Evolutionary conservation across 2,888 invertebrate species (phyloP).

Genomic region (Drosophila cracens): DNA sequence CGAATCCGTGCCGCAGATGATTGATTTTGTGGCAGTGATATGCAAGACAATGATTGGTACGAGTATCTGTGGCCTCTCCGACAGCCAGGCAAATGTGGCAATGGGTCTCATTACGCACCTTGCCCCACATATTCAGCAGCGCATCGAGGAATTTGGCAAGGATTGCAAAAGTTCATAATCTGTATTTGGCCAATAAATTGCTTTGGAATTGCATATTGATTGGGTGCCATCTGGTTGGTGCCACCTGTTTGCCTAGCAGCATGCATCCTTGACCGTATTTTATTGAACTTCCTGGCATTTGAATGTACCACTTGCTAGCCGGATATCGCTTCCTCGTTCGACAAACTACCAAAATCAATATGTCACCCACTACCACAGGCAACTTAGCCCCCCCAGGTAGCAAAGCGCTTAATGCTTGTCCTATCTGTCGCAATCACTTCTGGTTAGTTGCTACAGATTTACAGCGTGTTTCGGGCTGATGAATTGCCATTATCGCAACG

Average conservation of each 20-base stretch:
- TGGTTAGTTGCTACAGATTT: conserved; percentile 55
- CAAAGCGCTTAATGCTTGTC: conserved; percentile 22
- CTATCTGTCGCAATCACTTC: conserved; percentile 12
- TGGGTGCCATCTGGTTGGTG: background rate
- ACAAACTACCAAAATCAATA: conserved; percentile 23
- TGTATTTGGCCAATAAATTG: conserved; percentile 48
- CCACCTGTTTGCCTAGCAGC: conserved; percentile 22
- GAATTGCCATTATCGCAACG: conserved; percentile 51
- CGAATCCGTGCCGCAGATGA: conserved; percentile 95
- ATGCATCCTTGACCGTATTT: conserved; percentile 32
- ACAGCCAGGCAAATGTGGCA: conserved; percentile 99
- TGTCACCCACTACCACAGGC: background rate
- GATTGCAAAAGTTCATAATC: conserved; percentile 1
- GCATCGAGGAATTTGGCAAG: conserved; percentile 88
- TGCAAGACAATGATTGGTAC: conserved; percentile 99
- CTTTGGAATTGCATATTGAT: conserved; percentile 50
- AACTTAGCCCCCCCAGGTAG: background rate
- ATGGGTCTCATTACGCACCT: conserved; percentile 98
- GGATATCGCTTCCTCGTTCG: conserved; percentile 18
- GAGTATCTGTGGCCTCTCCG: conserved; percentile 98
- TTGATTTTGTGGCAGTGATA: conserved; percentile 98
- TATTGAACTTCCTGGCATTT: conserved; percentile 42
- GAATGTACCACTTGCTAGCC: conserved; percentile 31
- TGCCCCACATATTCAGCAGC: conserved; percentile 93
- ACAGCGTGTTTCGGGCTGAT: conserved; percentile 55